These are phyloP conservation scores for Sebastes miniatus DNA, from an alignment of 2,797 vertebrate species.

Conservation along the genomic window DNA sequence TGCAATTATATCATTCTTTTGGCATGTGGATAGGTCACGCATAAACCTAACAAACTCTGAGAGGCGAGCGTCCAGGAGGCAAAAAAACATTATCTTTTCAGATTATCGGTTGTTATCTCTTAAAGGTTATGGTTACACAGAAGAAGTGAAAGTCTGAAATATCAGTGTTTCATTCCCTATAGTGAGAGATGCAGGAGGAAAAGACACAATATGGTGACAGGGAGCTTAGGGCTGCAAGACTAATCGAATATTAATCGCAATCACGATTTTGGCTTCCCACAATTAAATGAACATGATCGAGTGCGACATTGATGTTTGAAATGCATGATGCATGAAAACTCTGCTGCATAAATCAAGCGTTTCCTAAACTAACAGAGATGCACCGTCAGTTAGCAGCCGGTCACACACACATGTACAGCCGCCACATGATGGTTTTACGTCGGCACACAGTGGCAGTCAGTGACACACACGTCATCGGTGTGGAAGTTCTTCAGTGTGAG, in stretches of 20 bases:
- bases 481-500: too few relatives aligned
- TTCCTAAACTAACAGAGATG: too few relatives aligned
- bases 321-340: too few relatives aligned
- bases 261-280: too few relatives aligned
- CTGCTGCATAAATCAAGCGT: too few relatives aligned
- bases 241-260: too few relatives aligned
- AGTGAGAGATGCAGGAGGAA: neutral
- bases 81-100: neutral
- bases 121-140: neutral
- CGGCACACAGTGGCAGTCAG: too few relatives aligned
- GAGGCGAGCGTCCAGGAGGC: neutral
- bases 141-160: neutral
- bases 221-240: neutral
- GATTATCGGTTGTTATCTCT: constrained; percentile 6
- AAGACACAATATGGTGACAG: neutral
- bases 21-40: constrained; percentile 14
- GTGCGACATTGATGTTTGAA: accelerated
- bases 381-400: too few relatives aligned
- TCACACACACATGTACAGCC: too few relatives aligned
- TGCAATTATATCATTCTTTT: constrained; percentile 51
- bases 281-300: too few relatives aligned
- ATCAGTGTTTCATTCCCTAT: neutral
- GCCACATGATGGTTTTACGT: too few relatives aligned
- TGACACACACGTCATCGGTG: too few relatives aligned
- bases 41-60: constrained; percentile 9